Evolutionary conservation across 2,113 vertebrate species (phyloP).

Genomic region (Calonectris borealis): DNA sequence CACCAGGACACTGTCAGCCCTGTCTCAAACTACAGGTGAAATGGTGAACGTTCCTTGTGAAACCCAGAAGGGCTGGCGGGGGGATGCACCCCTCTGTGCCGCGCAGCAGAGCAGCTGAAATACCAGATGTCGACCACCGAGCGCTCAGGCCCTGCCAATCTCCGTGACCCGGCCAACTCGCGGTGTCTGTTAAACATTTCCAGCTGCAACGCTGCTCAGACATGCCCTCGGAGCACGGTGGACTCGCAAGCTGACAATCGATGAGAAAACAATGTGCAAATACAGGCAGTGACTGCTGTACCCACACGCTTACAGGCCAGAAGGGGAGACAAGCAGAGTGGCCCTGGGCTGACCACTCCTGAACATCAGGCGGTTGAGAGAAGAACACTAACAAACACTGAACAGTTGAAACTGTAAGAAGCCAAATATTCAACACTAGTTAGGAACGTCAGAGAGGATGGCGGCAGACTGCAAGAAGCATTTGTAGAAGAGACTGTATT

Average conservation of each 20-base stretch:
- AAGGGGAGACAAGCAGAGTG: not conserved
- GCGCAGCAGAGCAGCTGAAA: not conserved
- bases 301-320: not conserved
- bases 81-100: not conserved
- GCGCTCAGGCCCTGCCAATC: not conserved
- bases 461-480: not conserved
- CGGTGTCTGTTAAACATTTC: not conserved
- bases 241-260: not conserved
- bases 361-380: not conserved
- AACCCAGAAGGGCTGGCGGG: not conserved
- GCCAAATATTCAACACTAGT: not conserved
- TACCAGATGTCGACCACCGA: rapidly evolving
- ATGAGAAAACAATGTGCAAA: not conserved
- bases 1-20: not conserved
- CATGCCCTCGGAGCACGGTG: rapidly evolving
- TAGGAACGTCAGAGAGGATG: not conserved
- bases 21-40: not conserved
- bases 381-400: not conserved
- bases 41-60: not conserved
- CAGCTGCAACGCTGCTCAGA: not conserved
- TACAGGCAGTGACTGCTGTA: not conserved
- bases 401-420: not conserved
- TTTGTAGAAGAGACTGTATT: not conserved
- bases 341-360: not conserved
- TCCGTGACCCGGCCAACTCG: not conserved